A percentile compares a stretch with the other conserved stretches of the same genome.
Conservation (phyloP, 2,113 vertebrate species). For the Nesogale talazaci region DNA sequence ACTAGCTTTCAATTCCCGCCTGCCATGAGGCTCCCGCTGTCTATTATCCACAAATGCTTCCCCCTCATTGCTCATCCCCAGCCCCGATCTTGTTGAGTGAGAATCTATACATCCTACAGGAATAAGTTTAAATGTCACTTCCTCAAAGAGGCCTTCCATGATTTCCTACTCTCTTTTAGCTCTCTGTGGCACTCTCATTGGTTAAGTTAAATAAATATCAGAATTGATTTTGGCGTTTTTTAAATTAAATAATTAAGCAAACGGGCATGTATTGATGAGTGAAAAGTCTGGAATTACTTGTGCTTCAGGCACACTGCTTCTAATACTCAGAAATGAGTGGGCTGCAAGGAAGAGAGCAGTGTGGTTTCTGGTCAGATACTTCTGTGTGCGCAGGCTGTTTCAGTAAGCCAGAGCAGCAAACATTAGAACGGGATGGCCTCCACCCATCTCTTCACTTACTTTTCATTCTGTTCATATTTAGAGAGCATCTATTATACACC, state of each 20-base stretch:
- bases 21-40: neutral
- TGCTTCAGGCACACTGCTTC: neutral
- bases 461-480: neutral
- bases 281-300: constrained; percentile 22
- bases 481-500: neutral
- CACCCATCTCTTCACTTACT: constrained; percentile 3
- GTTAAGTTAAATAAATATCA: constrained; percentile 7
- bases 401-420: neutral
- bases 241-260: neutral
- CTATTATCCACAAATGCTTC: neutral
- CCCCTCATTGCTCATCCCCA: neutral
- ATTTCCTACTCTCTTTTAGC: neutral
- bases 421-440: neutral
- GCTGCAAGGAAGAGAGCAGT: neutral
- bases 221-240: neutral
- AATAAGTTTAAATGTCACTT: neutral
- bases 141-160: neutral
- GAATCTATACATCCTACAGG: neutral
- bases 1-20: neutral
- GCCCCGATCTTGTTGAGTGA: neutral
- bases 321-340: neutral
- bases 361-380: neutral
- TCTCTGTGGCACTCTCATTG: neutral
- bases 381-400: neutral
- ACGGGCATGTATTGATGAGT: neutral